A percentile compares a stretch with the other conserved stretches of the same genome.
These are phyloP conservation scores for Eristalis tenax DNA, from an alignment of 2,888 invertebrate species.

Conservation along the genomic window DNA sequence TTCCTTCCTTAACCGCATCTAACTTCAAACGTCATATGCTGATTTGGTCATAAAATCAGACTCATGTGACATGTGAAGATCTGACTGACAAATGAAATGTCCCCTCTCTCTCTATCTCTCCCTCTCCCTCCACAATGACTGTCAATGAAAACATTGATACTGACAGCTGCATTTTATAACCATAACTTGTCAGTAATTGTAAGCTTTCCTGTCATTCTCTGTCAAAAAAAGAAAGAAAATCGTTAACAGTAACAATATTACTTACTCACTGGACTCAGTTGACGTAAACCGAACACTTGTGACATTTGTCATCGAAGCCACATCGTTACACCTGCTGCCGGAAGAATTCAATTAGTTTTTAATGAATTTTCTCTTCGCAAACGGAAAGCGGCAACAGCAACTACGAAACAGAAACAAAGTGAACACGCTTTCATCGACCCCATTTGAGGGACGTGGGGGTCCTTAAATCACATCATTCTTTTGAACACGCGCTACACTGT, in stretches of 20 bases:
- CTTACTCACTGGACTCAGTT: neutral
- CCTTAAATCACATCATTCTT: conserved; percentile 14
- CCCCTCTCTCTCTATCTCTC: neutral
- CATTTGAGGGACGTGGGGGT: neutral
- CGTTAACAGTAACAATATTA: neutral
- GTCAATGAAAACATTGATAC: neutral
- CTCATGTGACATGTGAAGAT: neutral
- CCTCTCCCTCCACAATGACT: neutral
- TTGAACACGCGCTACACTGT: conserved; percentile 46
- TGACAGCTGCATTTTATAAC: neutral
- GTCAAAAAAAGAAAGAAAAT: neutral
- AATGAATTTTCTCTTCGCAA: conserved; percentile 45
- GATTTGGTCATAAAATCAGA: neutral
- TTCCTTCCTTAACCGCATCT: neutral
- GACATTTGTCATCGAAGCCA: conserved; percentile 52
- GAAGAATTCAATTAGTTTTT: conserved; percentile 51
- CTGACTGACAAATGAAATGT: neutral
- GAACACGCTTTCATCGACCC: conserved; percentile 1
- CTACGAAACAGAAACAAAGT: neutral
- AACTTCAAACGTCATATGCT: neutral
- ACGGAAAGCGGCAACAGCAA: neutral
- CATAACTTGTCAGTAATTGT: neutral
- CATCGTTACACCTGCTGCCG: conserved; percentile 45
- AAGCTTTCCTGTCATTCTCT: neutral
- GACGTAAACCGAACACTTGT: conserved; percentile 34